Evolutionary conservation across 2,113 vertebrate species (phyloP), one percentile per base, ranked within the genome.

Genomic region (Orthochromis malagaraziensis): DNA sequence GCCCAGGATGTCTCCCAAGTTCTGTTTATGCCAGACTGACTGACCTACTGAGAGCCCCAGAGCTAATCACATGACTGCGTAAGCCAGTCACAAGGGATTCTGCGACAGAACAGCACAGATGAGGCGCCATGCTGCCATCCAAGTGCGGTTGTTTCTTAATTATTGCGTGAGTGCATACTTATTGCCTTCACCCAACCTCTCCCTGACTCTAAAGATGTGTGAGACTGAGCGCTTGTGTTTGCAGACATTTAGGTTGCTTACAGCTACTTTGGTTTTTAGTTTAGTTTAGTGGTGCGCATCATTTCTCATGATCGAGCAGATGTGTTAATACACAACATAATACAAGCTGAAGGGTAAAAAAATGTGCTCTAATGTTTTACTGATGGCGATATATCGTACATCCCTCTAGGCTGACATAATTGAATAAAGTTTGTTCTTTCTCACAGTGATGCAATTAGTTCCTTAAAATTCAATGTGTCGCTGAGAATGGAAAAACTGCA

Each of bases 21-120:
- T 89, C 19, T 91, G 86, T 47, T 91, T 82, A 83, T 89, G 79
- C 68, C 91, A 88, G 93, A 95, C 87, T 91, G 85, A 49, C 88
- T 93, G 94, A 95, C 95, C 94, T 92, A 92, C 83, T 47, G 49
- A 84, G 79, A 57, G 86, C 75, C 86, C 88, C 82, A 58, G 51
- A 93, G 89, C 57, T 31, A 77, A 87, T 94, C 94, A 94, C 92
- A 88, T 95, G 93, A 95, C 89, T 51, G 38, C 47, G 31, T 85
- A 29, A 81, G 86, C 89, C 89, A 89, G 87, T 92, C 95, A 83
- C 84, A 70, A 1, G 81, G 79, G 90, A 92, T 38, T 55, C 79
- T 13, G 84, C 1, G 68, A 83, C 79, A 55, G 57, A 81, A 80
- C 83, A 38, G 89, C 80, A 51, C 92, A 95, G 89, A 92, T 93